Evolutionary conservation across 2,113 vertebrate genomes (phyloP).

Genomic region (Datnioides undecimradiatus): DNA sequence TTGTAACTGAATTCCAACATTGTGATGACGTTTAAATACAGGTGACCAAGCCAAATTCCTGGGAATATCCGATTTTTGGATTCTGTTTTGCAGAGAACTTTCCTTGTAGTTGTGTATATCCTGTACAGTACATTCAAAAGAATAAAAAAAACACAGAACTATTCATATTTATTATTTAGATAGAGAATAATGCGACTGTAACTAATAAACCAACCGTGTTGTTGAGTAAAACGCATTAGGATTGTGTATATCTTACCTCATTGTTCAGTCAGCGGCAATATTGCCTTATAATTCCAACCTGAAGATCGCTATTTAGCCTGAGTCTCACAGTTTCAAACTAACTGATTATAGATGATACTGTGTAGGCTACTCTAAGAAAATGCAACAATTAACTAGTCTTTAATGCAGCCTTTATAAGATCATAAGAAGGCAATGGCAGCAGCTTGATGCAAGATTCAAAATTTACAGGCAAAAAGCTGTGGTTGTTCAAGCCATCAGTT

Average conservation of each 20-base stretch:
- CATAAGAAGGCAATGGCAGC: slow-evolving; percentile 61
- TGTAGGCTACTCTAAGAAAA: slow-evolving; percentile 43
- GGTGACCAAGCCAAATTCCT: background rate
- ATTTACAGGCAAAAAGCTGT: slow-evolving; percentile 35
- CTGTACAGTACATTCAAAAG: slow-evolving; percentile 55
- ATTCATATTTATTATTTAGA: slow-evolving; percentile 33
- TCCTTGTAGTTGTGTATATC: background rate
- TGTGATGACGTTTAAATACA: slow-evolving; percentile 16
- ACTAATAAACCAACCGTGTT: slow-evolving; percentile 26
- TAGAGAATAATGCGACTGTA: slow-evolving; percentile 25
- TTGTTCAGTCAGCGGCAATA: slow-evolving; percentile 2
- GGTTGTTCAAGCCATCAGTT: slow-evolving; percentile 12
- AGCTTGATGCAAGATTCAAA: slow-evolving; percentile 42
- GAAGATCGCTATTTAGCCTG: slow-evolving; percentile 40
- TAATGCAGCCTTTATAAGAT: slow-evolving; percentile 48
- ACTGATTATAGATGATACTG: slow-evolving; percentile 8
- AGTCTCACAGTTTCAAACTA: slow-evolving; percentile 43
- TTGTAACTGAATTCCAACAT: background rate
- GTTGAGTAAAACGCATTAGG: background rate
- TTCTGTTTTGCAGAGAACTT: slow-evolving; percentile 6
- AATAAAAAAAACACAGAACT: slow-evolving; percentile 37
- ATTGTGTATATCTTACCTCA: slow-evolving; percentile 7
- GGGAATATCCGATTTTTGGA: background rate
- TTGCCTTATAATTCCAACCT: slow-evolving; percentile 28
- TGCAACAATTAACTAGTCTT: slow-evolving; percentile 32